Evolutionary conservation across 2,888 invertebrate species (phyloP).

Genomic region (Taphrorychus bicolor): DNA sequence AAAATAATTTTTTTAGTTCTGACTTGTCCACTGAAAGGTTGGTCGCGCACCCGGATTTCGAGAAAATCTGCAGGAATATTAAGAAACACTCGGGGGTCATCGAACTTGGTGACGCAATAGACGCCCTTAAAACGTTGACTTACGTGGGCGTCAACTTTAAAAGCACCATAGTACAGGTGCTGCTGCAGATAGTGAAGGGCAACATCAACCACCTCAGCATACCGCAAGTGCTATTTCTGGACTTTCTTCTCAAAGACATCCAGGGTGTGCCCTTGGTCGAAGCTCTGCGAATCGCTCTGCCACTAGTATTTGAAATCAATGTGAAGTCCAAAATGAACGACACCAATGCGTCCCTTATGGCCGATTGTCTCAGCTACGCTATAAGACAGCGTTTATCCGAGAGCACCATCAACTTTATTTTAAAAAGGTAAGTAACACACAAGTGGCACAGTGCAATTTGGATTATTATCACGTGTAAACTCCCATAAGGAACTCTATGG

Average conservation of each 20-base stretch:
- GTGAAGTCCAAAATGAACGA: slow-evolving; percentile 66
- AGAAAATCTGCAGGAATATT: slow-evolving; percentile 65
- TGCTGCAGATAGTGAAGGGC: slow-evolving; percentile 69
- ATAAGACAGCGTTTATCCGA: slow-evolving; percentile 63
- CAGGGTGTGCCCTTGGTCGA: slow-evolving; percentile 65
- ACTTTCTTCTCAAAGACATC: slow-evolving; percentile 65
- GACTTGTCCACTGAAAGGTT: slow-evolving; percentile 59
- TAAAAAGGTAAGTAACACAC: no score
- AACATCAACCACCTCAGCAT: slow-evolving; percentile 68
- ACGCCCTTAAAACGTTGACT: slow-evolving; percentile 66
- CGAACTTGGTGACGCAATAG: slow-evolving; percentile 64
- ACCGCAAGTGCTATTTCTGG: slow-evolving; percentile 68
- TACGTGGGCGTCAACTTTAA: slow-evolving; percentile 66
- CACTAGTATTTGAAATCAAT: slow-evolving; percentile 71
- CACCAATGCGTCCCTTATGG: slow-evolving; percentile 62
- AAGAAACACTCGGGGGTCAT: slow-evolving; percentile 64
- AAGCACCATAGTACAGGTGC: slow-evolving; percentile 67
- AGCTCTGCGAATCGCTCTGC: slow-evolving; percentile 70
- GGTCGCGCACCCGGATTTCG: slow-evolving; percentile 65
- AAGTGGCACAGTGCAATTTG: no score
- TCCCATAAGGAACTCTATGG: no score
- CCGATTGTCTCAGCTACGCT: slow-evolving; percentile 65
- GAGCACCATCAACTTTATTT: slow-evolving; percentile 63
- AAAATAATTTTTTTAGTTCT: slow-evolving; percentile 49
- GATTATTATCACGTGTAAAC: no score